Conservation (phyloP, 2,797 vertebrate genomes). For the Gila robusta region DNA sequence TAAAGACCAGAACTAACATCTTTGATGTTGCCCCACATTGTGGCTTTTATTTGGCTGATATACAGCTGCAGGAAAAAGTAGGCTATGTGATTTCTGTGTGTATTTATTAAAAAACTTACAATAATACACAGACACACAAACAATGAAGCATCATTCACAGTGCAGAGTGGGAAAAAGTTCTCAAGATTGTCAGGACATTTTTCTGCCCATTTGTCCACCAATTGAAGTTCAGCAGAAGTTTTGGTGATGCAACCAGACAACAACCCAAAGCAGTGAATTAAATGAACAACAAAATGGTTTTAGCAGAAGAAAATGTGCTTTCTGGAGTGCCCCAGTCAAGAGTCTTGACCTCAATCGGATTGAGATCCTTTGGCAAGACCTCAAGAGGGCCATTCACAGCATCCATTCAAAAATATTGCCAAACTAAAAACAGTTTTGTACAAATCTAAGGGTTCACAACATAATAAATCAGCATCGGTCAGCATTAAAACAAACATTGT, state of each 20-base stretch:
- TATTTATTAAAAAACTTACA: not conserved
- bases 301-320: not conserved
- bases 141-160: not conserved
- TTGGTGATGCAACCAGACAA: not conserved
- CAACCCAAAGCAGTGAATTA: not conserved
- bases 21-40: conserved; percentile 7
- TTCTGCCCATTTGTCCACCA: not conserved
- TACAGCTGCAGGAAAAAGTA: not conserved
- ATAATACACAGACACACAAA: not conserved
- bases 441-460: not conserved
- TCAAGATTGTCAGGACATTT: not conserved
- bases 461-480: not conserved
- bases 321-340: not conserved
- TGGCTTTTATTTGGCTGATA: not conserved
- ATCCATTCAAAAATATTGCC: not conserved
- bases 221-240: not conserved
- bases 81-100: not conserved
- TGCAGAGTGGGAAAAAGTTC: not conserved
- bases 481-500: not conserved
- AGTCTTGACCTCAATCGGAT: conserved; percentile 28
- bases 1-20: not conserved
- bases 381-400: conserved; percentile 14
- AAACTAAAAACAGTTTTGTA: not conserved
- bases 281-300: conserved; percentile 5
- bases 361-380: conserved; percentile 12